These are phyloP conservation scores for Beroe forskalii DNA, from an alignment of 37 sponge, comb jelly and placozoan species.

Conservation along the genomic window DNA sequence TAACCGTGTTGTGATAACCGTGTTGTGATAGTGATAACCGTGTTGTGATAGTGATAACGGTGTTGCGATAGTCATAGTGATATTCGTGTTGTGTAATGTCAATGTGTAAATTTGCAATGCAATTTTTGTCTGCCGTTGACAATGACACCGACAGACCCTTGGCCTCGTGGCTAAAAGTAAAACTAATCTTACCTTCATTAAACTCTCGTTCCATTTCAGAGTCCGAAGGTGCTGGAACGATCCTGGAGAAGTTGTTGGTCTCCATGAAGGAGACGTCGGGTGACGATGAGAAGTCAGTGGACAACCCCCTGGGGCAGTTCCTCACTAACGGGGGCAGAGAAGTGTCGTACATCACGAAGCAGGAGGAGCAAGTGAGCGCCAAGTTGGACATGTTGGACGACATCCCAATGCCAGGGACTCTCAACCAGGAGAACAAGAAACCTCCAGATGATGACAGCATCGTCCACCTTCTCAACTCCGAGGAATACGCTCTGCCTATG, in stretches of 20 bases:
- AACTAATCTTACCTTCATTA: no score
- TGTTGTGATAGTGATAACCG: no score
- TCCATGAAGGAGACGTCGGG: slow-evolving; percentile 38
- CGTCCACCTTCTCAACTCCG: slow-evolving; percentile 62
- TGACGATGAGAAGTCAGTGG: not conserved
- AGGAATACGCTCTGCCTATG: slow-evolving; percentile 12
- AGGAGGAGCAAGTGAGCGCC: slow-evolving; percentile 57
- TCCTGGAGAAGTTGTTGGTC: slow-evolving; percentile 29
- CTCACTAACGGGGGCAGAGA: slow-evolving; percentile 7
- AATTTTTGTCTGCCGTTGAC: no score
- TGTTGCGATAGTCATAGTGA: no score
- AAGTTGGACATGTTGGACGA: slow-evolving; percentile 45
- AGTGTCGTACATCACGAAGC: not conserved
- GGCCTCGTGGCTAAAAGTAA: no score
- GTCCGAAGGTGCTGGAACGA: slow-evolving; percentile 23
- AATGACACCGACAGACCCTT: no score
- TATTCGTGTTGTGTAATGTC: no score
- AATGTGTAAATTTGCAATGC: no score
- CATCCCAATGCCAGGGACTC: slow-evolving; percentile 15
- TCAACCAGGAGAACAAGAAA: not conserved
- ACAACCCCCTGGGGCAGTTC: slow-evolving; percentile 7
- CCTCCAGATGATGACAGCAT: slow-evolving; percentile 18
- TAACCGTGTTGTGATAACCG: no score
- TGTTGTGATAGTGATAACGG: no score
- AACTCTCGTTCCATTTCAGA: no score